Evolutionary conservation across 2,888 invertebrate species (phyloP), one percentile per base, ranked within the genome.

Genomic region (Ligdia adustata): DNA sequence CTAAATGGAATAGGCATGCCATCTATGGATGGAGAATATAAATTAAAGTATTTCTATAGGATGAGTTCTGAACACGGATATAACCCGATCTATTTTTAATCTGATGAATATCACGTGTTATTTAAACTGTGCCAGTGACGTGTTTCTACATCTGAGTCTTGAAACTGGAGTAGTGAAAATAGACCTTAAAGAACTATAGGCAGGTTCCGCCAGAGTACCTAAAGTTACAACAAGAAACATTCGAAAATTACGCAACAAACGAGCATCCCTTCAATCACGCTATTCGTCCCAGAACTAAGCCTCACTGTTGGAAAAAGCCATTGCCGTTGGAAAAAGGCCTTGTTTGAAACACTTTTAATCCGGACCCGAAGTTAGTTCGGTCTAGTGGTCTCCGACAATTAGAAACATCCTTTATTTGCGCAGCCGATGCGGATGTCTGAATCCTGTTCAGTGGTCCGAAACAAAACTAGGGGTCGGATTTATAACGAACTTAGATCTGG

Each of bases 331-430:
- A 27, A 37, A 37, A 37, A 28, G 37, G 16, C 37, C 7, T 26
- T 11, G 27, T 3, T 5, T 37, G 26, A 26, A 28, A 27, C 27
- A 26, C 27, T 37, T 37, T 37, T 37, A 37, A 37, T 37, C 37
- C 27, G 26, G 27, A 11, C 16, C 5, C 27, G 37, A 16, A 27
- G 27, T 26, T 26, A 26, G 15, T 37, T 37, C 37, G 37, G 37
- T 37, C 27, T 15, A 26, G 12, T 28, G 37, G 37, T 27, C 27
- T n/a, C 16, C 27, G 15, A 37, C 37, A 37, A 37, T 37, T 37
- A 37, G 37, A 37, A 18, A 37, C 18, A 9, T 27, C 27, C 12
- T 37, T 37, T 37, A 37, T 37, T 37, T 37, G 37, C 37, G 16
- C 27, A 37, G 27, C 1, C 37, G 26, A 37, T 37, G 16, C 27